phyloP scores from a whole-genome alignment of 2,888 invertebrate genomes.

The Nemotelus nigrinus region DNA sequence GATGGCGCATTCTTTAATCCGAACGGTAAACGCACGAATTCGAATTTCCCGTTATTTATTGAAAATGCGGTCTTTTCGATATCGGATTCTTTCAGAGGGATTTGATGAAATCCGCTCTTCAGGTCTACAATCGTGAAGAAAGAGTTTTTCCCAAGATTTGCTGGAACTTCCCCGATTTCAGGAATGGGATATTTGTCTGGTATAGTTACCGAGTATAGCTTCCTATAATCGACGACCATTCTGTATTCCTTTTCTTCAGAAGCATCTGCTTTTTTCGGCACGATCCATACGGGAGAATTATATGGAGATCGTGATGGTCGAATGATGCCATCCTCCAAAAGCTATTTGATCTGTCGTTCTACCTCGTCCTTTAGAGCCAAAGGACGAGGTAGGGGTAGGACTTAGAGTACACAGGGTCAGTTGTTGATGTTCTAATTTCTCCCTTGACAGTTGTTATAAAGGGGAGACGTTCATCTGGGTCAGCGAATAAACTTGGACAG shows the following conservation, averaged over 20 bases:
- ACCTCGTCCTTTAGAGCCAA: slow-evolving; percentile 3
- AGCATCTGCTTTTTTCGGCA: slow-evolving; percentile 4
- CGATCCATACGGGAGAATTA: too few relatives aligned
- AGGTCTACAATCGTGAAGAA: too few relatives aligned
- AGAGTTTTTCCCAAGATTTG: neutral
- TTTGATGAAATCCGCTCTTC: too few relatives aligned
- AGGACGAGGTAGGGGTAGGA: slow-evolving; percentile 6
- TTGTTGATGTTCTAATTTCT: slow-evolving; percentile 4
- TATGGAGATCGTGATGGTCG: neutral
- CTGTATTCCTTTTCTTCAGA: slow-evolving; percentile 17
- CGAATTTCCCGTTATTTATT: too few relatives aligned
- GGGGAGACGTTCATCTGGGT: neutral
- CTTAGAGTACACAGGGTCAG: slow-evolving; percentile 2
- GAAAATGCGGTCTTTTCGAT: neutral
- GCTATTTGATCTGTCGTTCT: neutral
- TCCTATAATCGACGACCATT: too few relatives aligned
- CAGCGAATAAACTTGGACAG: slow-evolving; percentile 2
- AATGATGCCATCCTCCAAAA: neutral
- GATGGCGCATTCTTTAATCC: too few relatives aligned
- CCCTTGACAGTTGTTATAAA: slow-evolving; percentile 4
- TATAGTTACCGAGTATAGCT: too few relatives aligned
- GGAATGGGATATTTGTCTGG: neutral
- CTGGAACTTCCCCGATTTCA: neutral
- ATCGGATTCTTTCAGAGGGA: neutral
- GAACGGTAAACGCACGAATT: too few relatives aligned